Base-by-base conservation (phyloP, 1,140 invertebrate genomes). In the Drosophila arizonae region DNA sequence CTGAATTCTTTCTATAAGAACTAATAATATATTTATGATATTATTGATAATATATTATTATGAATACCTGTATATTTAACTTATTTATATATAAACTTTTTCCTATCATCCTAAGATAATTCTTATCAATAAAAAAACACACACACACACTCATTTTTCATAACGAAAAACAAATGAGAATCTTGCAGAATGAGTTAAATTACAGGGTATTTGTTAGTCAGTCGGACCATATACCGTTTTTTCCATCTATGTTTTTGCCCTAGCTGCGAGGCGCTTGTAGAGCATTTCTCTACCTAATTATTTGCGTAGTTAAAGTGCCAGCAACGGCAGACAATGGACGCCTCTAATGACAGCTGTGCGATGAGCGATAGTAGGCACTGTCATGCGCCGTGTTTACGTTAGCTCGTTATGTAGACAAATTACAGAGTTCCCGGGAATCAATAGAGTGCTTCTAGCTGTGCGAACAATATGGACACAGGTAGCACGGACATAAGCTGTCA, bases 271-370 rank as follows among this genome's bases (percentile, higher is more conserved):
- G 6, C 36, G 48, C 54, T 63, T 74, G 24, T 36, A 46, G 79
- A 65, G 67, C 50, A 36, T 57, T 72, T 30, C 21, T 43, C 79
- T 80, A 72, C 67, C 79, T 87, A 87, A 87, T 87, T 87, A 87
- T 87, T 88, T 88, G 84, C 79, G 77, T 85, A 80, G 52, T 87
- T 87, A 77, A 67, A 84, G 70, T 77, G 79, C 81, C 72, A 66
- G 63, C 70, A 54, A 46, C 76, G 24, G 50, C 52, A 71, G 24
- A 36, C 80, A 84, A 81, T 67, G 57, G 51, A 51, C 48, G 65
- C 54, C 60, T 55, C 68, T 74, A 74, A 79, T 81, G 78, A 76
- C 63, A 60, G 58, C 74, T 63, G 57, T 30, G 60, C 48, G 33
- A 45, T 45, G 13, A 15, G n/a, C 43, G n/a, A 15, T 15, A 17